phyloP scores from a whole-genome alignment of 2,888 invertebrate species.

The Morinoia aosen region DNA sequence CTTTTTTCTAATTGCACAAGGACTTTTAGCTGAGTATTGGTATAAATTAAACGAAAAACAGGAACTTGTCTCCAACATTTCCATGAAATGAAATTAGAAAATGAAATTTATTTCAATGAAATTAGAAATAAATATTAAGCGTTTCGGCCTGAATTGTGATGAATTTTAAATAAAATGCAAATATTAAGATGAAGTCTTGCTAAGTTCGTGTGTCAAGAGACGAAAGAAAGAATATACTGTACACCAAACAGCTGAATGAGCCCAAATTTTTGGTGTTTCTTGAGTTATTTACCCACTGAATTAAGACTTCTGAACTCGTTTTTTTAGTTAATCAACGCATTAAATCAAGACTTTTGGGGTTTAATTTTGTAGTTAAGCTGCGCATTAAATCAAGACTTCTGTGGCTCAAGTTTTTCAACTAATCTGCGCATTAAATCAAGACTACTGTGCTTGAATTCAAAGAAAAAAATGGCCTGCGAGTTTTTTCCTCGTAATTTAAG shows the following conservation, averaged over 20 bases:
- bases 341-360: no score
- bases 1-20: not conserved
- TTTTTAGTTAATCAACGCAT: no score
- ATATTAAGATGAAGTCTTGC: not conserved
- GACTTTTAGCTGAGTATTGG: not conserved
- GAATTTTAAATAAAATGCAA: not conserved
- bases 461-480: not conserved
- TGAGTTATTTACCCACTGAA: not conserved
- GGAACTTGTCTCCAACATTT: not conserved
- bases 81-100: no score
- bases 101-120: no score
- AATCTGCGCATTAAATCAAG: not conserved
- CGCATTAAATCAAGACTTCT: no score
- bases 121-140: not conserved
- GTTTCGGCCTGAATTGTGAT: not conserved
- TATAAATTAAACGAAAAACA: not conserved
- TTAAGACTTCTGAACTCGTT: not conserved
- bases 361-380: no score
- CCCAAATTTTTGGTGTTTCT: not conserved
- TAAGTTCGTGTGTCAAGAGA: not conserved
- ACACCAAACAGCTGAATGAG: not conserved
- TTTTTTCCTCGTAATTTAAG: not conserved
- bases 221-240: not conserved
- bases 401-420: not conserved
- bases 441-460: not conserved